Evolutionary conservation across 2,797 vertebrate species (phyloP).

Genomic region (Anguilla obscura): DNA sequence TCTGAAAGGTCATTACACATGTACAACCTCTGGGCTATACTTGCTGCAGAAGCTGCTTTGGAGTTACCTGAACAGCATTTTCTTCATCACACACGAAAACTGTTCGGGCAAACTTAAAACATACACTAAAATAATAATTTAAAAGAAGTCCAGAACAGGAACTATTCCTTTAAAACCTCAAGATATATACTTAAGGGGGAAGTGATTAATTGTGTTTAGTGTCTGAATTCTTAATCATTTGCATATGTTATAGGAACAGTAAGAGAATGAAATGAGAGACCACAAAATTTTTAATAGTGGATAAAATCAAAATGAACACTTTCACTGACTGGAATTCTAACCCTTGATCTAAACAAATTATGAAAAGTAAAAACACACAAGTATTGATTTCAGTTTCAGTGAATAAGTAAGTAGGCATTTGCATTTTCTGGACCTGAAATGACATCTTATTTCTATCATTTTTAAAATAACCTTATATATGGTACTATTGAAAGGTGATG

Average conservation of each 20-base stretch:
- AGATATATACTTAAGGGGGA: not conserved
- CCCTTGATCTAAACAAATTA: not conserved
- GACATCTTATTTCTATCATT: constrained; percentile 3
- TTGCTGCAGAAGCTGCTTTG: not conserved
- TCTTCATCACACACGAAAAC: not conserved
- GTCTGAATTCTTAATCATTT: not conserved
- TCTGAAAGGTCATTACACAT: not conserved
- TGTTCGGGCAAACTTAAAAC: not conserved
- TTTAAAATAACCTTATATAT: not conserved
- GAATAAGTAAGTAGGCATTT: not conserved
- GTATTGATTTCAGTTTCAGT: constrained; percentile 10
- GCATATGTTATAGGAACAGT: not conserved
- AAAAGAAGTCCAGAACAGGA: not conserved
- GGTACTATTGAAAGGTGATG: constrained; percentile 17
- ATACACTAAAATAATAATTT: not conserved
- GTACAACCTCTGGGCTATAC: not conserved
- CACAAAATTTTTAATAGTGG: not conserved
- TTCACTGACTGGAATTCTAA: constrained; percentile 1
- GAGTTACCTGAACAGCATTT: not conserved
- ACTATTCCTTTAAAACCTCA: not conserved
- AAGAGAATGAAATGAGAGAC: not conserved
- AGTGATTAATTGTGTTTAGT: not conserved
- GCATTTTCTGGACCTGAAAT: constrained; percentile 4
- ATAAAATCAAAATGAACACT: not conserved
- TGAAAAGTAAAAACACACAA: not conserved